Evolutionary conservation across 2,888 invertebrate genomes (phyloP), one percentile per base, ranked within the genome.

Genomic region (Pandemis heparana): DNA sequence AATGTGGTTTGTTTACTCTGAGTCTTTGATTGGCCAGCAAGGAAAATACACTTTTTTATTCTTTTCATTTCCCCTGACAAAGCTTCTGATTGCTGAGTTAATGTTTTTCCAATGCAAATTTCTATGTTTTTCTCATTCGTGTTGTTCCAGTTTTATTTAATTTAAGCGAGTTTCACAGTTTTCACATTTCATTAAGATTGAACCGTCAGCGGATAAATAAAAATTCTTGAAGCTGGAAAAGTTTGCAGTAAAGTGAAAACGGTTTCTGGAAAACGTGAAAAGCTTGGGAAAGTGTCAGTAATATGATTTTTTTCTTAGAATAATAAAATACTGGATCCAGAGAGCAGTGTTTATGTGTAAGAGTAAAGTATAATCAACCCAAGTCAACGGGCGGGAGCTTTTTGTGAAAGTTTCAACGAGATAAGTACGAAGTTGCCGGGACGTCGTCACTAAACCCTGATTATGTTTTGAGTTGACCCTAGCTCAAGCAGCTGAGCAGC

Each of bases 381-480:
- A 18, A 48, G 14, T 59, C 62, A 12, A 23, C 53, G 23, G 39
- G 56, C n/a, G 56, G 38, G n/a, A 59, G n/a, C n/a, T 8, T 48
- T 59, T 59, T 68, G 66, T 68, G 16, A 68, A 74, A 77, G 60
- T 77, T 77, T 60, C 38, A 53, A 51, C 56, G 66, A 75, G 73
- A 75, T 75, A 75, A 75, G 68, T 71, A 63, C 48, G 56, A 75
- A 77, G 68, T 72, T 72, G n/a, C 18, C 46, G 59, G 51, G 70
- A 67, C 63, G 48, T 63, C 51, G 63, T 39, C 63, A 69, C 70
- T 70, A 64, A 71, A 71, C n/a, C 38, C 64, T 60, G 64, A 60
- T 70, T 70, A 56, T 56, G 70, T 63, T 70, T 41, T 70, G 63
- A 63, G 63, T 41, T 70, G 63, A 63, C 70, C 67, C 32, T 53